phyloP scores from a whole-genome alignment of 2,113 vertebrate species.

The Cololabis saira region DNA sequence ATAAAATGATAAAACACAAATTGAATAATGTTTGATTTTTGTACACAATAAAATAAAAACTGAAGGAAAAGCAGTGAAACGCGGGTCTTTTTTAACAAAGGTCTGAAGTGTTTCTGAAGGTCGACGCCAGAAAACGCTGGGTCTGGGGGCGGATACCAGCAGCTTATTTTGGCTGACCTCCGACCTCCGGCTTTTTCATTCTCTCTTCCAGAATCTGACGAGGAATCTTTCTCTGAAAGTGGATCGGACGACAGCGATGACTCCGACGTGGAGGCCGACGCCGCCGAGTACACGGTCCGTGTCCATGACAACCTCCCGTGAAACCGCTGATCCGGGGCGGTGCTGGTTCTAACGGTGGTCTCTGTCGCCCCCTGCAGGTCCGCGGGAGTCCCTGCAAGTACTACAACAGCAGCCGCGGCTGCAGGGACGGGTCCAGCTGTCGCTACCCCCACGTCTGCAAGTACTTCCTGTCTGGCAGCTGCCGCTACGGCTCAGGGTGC shows the following conservation, averaged over 20 bases:
- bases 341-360: too few relatives aligned
- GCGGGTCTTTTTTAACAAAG: too few relatives aligned
- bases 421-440: slow-evolving; percentile 54
- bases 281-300: slow-evolving; percentile 47
- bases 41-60: too few relatives aligned
- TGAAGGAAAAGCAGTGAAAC: too few relatives aligned
- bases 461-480: slow-evolving; percentile 53
- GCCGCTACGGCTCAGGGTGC: slow-evolving; percentile 58
- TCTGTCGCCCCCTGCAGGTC: background rate
- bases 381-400: slow-evolving; percentile 41
- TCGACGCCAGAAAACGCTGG: too few relatives aligned
- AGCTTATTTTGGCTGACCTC: too few relatives aligned
- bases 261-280: background rate
- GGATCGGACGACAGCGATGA: background rate
- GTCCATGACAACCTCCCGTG: background rate
- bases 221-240: background rate
- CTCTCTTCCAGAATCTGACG: slow-evolving; percentile 11
- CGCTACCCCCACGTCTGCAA: slow-evolving; percentile 67
- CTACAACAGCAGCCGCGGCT: slow-evolving; percentile 70
- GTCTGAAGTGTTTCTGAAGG: too few relatives aligned
- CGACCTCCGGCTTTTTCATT: background rate
- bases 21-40: background rate
- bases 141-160: too few relatives aligned
- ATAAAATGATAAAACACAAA: background rate
- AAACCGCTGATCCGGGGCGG: too few relatives aligned